Evolutionary conservation across 2,113 vertebrate genomes (phyloP), one percentile per base, ranked within the genome.

Genomic region (Labeo catla): DNA sequence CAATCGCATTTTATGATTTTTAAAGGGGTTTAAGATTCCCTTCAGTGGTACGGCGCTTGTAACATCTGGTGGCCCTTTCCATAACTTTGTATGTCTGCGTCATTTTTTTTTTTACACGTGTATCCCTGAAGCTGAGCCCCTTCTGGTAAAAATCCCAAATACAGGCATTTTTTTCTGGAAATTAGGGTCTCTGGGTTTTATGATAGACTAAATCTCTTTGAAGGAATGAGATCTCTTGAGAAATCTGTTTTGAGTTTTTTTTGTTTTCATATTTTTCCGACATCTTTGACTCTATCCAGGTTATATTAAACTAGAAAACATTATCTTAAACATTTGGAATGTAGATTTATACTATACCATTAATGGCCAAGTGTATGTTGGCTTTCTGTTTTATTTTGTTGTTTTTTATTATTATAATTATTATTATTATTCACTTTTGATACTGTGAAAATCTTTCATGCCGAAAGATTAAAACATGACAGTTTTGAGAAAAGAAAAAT

Each of bases 371-470:
- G 91, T 94, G 92, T 94, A 94, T 94, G 92, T 94, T 94, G 95
- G 94, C 94, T 93, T 94, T 84, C 86, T 90, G 92, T 93, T 94
- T 89, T 90, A 90, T 86, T 89, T 91, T 90, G 87, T 89, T 79
- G 45, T 39, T 77, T 84, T 54, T 91, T 87, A 59, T 81, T 57
- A 73, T 86, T 86, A 86, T 88, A 76, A 88, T 87, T 34, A 84
- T 87, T 84, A 87, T 91, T 86, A 94, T 95, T 93, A 94, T 94
- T 96, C 96, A 95, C 95, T 97, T 97, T 98, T 97, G 96, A 97
- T 97, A 97, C 96, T 97, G 96, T 97, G 96, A 97, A 97, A 94
- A 97, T 97, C 96, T 97, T 97, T 97, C 96, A 80, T 94, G 93
- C 89, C 34, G 96, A 96, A 96, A 97, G 96, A 97, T 97, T 95